Conservation (phyloP, 2,113 vertebrate species). For the Erinaceus europaeus region DNA sequence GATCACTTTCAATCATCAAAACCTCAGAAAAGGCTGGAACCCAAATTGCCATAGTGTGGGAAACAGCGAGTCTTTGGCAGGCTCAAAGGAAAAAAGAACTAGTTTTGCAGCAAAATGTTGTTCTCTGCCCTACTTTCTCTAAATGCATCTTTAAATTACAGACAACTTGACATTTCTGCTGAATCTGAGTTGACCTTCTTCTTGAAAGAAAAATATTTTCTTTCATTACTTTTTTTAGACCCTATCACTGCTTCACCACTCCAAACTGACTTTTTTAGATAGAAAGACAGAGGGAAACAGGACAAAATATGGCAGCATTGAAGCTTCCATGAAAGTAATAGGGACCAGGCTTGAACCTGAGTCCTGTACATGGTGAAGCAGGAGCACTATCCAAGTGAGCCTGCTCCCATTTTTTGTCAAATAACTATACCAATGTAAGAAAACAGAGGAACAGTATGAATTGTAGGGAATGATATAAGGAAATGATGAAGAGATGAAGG, state of each 20-base stretch:
- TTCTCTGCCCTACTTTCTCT: constrained; percentile 12
- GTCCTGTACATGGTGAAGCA: no score
- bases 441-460: not conserved
- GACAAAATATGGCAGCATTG: no score
- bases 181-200: constrained; percentile 18
- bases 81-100: not conserved
- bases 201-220: constrained; percentile 15
- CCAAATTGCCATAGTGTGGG: not conserved
- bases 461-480: not conserved
- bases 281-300: no score
- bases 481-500: not conserved
- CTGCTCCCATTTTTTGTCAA: not conserved
- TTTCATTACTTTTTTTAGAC: no score
- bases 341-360: no score
- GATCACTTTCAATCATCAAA: constrained; percentile 42
- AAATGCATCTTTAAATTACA: not conserved
- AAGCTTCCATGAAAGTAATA: no score
- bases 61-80: not conserved
- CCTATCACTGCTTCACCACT: no score
- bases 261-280: no score
- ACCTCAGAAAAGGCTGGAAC: not conserved
- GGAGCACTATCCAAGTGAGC: no score
- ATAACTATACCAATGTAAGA: not conserved
- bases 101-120: not conserved
- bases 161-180: not conserved